A percentile compares a stretch with the other conserved stretches of the same genome.
Conservation (phyloP, 2,888 invertebrate genomes). For the Ichneumoninae sp. region DNA sequence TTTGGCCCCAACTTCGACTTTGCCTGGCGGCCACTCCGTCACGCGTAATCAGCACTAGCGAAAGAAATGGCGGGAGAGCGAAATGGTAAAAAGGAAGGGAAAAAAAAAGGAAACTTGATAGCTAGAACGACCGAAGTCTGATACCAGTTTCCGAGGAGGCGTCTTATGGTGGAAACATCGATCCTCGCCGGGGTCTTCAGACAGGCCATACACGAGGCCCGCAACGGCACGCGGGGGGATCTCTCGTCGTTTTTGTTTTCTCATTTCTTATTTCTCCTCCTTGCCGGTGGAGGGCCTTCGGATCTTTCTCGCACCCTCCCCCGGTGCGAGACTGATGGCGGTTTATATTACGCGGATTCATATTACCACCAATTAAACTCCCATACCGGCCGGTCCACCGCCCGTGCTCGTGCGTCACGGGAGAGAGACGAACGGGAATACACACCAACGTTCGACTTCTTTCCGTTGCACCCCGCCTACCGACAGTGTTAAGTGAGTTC, state of each 20-base stretch:
- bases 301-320: conserved; percentile 60
- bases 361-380: conserved; percentile 82
- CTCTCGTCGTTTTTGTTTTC: conserved; percentile 28
- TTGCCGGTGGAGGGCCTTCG: conserved; percentile 29
- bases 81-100: conserved; percentile 28
- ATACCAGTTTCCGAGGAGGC: conserved; percentile 2
- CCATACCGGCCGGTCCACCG: conserved; percentile 73
- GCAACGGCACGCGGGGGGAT: background rate
- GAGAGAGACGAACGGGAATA: conserved; percentile 18
- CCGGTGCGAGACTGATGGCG: conserved; percentile 78
- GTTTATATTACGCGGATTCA: conserved; percentile 81
- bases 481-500: conserved; percentile 65
- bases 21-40: conserved; percentile 59
- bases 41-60: conserved; percentile 61
- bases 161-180: conserved; percentile 76
- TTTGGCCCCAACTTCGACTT: conserved; percentile 59
- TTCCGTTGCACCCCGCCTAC: conserved; percentile 17
- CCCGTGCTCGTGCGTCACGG: conserved; percentile 76
- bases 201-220: conserved; percentile 7
- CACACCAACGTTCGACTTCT: conserved; percentile 19
- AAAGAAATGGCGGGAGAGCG: conserved; percentile 3
- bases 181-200: conserved; percentile 63
- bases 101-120: conserved; percentile 60
- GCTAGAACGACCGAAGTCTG: conserved; percentile 60
- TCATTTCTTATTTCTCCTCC: conserved; percentile 52